Evolutionary conservation across 2,888 invertebrate genomes (phyloP).

Genomic region (Heliconius ismenius): DNA sequence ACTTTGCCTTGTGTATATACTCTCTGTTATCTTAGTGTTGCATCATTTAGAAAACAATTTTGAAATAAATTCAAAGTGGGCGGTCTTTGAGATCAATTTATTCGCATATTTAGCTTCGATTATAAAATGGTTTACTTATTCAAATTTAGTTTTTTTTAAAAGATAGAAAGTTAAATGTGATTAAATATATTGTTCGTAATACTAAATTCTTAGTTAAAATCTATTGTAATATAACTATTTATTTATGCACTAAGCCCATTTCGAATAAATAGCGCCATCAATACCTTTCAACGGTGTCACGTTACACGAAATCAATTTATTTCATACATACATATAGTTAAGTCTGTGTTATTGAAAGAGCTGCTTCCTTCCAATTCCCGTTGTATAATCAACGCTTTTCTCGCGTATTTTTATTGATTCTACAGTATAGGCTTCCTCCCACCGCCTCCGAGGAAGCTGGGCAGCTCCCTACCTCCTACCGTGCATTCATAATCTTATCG

Average conservation of each 20-base stretch:
- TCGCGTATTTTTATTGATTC: constrained; percentile 82
- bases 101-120: constrained; percentile 28
- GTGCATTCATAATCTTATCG: constrained; percentile 82
- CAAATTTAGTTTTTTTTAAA: not conserved
- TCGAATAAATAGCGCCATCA: constrained; percentile 13
- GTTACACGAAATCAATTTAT: constrained; percentile 37
- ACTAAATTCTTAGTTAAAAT: not conserved
- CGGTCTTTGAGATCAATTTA: constrained; percentile 33
- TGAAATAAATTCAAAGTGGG: constrained; percentile 37
- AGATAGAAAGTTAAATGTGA: not conserved
- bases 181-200: not conserved
- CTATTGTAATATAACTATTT: not conserved
- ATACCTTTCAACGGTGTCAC: constrained; percentile 30
- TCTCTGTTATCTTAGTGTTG: constrained; percentile 27
- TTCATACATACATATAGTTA: constrained; percentile 52
- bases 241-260: constrained; percentile 20
- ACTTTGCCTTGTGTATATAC: constrained; percentile 23
- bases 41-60: constrained; percentile 42
- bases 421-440: constrained; percentile 60
- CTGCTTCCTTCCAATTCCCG: constrained; percentile 71
- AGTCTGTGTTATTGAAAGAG: constrained; percentile 66
- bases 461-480: constrained; percentile 79
- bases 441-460: constrained; percentile 70
- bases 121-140: constrained; percentile 17
- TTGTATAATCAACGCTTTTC: constrained; percentile 81